These are phyloP conservation scores for Labeo calbasu DNA, from an alignment of 2,797 vertebrate species.

Conservation along the genomic window DNA sequence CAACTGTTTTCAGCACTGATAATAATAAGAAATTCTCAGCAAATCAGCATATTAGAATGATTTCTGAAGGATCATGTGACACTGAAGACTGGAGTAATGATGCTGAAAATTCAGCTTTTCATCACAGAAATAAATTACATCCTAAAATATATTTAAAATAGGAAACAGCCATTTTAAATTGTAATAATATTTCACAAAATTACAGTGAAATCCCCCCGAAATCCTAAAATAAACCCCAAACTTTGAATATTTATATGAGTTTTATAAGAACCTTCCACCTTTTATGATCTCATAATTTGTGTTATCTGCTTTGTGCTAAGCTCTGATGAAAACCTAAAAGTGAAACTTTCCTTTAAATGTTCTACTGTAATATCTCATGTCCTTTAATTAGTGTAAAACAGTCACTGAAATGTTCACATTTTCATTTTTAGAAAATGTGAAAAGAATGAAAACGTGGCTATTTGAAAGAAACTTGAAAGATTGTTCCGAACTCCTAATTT, in stretches of 20 bases:
- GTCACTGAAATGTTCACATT: neutral
- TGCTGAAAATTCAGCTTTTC: neutral
- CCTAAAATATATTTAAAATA: neutral
- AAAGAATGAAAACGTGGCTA: neutral
- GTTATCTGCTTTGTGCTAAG: neutral
- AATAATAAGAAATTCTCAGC: neutral
- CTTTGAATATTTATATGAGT: neutral
- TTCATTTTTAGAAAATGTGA: neutral
- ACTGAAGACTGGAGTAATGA: neutral
- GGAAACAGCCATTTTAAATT: neutral
- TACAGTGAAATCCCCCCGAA: neutral
- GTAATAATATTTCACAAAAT: neutral
- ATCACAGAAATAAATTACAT: neutral
- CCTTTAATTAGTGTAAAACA: neutral
- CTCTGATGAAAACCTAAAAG: neutral
- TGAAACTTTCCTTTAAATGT: neutral
- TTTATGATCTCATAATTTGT: neutral
- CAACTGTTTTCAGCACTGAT: neutral
- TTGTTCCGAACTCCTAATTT: constrained; percentile 24
- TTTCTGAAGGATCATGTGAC: neutral
- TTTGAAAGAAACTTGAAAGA: constrained; percentile 24
- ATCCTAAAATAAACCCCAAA: neutral
- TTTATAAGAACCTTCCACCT: neutral
- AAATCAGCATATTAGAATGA: no score
- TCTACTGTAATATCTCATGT: neutral